These are phyloP conservation scores for Helleia helle DNA, from an alignment of 2,888 invertebrate genomes.

Conservation along the genomic window DNA sequence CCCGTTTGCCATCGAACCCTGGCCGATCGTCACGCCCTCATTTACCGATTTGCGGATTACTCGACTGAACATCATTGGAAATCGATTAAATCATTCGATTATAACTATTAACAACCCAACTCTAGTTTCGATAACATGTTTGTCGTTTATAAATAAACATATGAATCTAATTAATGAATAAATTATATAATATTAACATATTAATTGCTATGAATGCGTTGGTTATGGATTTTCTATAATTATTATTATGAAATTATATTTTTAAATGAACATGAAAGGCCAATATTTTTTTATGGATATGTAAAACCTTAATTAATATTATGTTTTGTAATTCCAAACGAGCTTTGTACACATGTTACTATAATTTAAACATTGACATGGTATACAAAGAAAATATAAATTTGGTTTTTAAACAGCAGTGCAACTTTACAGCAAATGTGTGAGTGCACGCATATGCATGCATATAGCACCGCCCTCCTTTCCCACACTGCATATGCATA, in stretches of 20 bases:
- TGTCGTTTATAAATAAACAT: slow-evolving; percentile 6
- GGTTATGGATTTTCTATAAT: slow-evolving; percentile 7
- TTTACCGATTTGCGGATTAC: slow-evolving; percentile 36
- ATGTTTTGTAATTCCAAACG: background rate
- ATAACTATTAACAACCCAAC: slow-evolving; percentile 1
- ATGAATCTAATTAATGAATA: slow-evolving; percentile 3
- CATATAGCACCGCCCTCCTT: no score
- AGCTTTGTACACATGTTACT: background rate
- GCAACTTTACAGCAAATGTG: no score
- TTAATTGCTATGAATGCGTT: slow-evolving; percentile 5
- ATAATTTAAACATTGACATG: background rate
- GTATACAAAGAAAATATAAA: no score
- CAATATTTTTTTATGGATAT: background rate
- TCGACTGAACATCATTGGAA: slow-evolving; percentile 36
- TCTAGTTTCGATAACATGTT: slow-evolving; percentile 14
- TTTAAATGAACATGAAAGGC: background rate
- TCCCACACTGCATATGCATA: no score
- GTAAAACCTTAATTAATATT: background rate
- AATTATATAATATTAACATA: slow-evolving; percentile 7
- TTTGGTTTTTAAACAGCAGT: no score
- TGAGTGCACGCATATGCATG: no score
- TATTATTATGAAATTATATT: slow-evolving; percentile 3
- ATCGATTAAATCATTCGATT: slow-evolving; percentile 19
- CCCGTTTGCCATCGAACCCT: slow-evolving; percentile 3
- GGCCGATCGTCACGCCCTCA: slow-evolving; percentile 17